Evolutionary conservation across 2,888 invertebrate genomes (phyloP).

Genomic region (Apodemia hepburni): DNA sequence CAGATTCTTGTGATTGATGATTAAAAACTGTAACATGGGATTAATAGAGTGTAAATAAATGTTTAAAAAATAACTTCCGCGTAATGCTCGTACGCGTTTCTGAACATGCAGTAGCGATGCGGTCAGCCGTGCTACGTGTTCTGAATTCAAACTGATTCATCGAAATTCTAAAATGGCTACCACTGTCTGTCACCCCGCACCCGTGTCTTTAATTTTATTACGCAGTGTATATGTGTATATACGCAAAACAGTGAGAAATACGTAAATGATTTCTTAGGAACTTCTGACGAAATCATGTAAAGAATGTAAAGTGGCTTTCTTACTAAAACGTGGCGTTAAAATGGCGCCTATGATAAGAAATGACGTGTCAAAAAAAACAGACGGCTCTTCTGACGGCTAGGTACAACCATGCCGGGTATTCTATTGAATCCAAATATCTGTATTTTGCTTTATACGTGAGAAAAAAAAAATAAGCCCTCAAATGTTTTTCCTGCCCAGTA

Average conservation of each 20-base stretch:
- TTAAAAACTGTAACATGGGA: slow-evolving; percentile 20
- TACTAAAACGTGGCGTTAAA: background rate
- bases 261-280: slow-evolving; percentile 34
- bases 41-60: slow-evolving; percentile 14
- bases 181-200: slow-evolving; percentile 49
- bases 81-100: slow-evolving; percentile 26
- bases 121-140: slow-evolving; percentile 55
- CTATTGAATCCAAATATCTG: background rate
- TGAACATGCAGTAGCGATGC: slow-evolving; percentile 38
- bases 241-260: slow-evolving; percentile 31
- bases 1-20: slow-evolving; percentile 12
- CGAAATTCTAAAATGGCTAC: slow-evolving; percentile 61
- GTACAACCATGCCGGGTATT: background rate
- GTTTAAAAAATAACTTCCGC: slow-evolving; percentile 30
- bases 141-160: slow-evolving; percentile 63
- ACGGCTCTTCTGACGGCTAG: background rate
- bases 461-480: too few species aligned
- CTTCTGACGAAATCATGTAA: slow-evolving; percentile 15
- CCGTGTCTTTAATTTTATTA: slow-evolving; percentile 36
- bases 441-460: too few species aligned
- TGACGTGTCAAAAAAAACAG: background rate
- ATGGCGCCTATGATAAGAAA: background rate
- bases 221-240: slow-evolving; percentile 31
- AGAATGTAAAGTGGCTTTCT: slow-evolving; percentile 2
- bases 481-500: too few species aligned